phyloP scores from a whole-genome alignment of 2,888 invertebrate genomes.

The Protophormia terraenovae region DNA sequence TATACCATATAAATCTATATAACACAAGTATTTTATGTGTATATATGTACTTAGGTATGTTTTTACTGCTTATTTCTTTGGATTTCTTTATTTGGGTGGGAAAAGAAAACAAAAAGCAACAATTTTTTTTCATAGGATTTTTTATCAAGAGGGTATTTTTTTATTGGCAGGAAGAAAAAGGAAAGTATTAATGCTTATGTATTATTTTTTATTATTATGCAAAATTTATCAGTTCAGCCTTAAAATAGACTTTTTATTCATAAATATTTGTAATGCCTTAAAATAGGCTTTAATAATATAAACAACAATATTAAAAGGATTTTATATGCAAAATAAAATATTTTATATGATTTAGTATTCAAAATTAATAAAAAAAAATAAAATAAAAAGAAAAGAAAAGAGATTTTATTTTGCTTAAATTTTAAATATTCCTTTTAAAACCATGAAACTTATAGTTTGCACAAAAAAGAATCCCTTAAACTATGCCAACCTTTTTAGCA shows the following conservation, averaged over 20 bases:
- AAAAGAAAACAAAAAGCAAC: not conserved
- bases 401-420: too few relatives aligned
- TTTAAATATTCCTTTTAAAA: not conserved
- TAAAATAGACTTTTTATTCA: slow-evolving; percentile 4
- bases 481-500: not conserved
- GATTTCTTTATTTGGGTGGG: not conserved
- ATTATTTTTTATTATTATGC: not conserved
- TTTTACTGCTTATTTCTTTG: not conserved
- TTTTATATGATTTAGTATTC: too few relatives aligned
- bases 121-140: not conserved
- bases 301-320: not conserved
- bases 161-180: not conserved
- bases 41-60: not conserved
- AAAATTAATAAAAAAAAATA: too few relatives aligned
- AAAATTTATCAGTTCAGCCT: slow-evolving; percentile 1
- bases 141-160: not conserved
- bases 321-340: not conserved
- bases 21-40: not conserved
- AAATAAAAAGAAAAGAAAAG: too few relatives aligned
- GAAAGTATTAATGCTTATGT: slow-evolving; percentile 1
- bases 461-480: not conserved
- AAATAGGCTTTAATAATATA: not conserved
- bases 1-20: not conserved
- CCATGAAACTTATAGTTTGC: not conserved
- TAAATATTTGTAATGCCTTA: slow-evolving; percentile 22